Conservation (phyloP, 2,888 invertebrate species). For the Drosophila pegasa region DNA sequence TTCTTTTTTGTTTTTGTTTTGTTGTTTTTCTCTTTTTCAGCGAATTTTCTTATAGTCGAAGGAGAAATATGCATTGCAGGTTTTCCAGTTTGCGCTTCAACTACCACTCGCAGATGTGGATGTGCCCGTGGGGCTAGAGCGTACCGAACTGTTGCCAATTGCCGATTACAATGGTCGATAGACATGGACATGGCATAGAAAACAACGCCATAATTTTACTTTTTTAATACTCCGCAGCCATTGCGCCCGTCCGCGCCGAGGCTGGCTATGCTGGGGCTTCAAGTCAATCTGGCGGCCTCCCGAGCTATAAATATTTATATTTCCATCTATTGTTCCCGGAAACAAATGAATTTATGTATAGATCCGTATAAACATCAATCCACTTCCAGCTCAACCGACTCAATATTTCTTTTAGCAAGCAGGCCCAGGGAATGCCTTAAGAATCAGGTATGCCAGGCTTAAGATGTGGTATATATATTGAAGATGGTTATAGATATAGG, state of each 20-base stretch:
- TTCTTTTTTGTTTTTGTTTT: constrained; percentile 14
- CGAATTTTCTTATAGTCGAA: constrained; percentile 23
- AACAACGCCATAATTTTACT: constrained; percentile 50
- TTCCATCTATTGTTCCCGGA: neutral
- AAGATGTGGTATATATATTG: too few relatives aligned
- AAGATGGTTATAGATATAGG: neutral
- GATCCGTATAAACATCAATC: neutral
- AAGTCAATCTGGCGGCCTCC: neutral
- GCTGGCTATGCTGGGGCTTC: neutral
- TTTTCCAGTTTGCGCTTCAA: constrained; percentile 27
- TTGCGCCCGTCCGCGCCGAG: neutral
- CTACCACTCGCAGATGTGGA: constrained; percentile 14
- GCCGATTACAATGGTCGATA: constrained; percentile 49
- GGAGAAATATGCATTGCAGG: constrained; percentile 6
- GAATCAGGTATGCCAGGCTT: neutral
- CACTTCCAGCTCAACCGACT: neutral
- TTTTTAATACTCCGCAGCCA: constrained; percentile 8
- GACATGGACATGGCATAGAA: constrained; percentile 48
- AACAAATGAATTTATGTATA: neutral
- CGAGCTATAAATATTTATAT: neutral
- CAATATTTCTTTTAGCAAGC: neutral
- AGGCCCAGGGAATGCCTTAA: neutral
- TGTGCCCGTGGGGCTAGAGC: constrained; percentile 31
- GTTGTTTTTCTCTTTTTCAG: constrained; percentile 19
- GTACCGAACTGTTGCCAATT: constrained; percentile 51